Percentiles rank a stretch among this genome's conserved stretches.
Conservation (phyloP, 2,797 vertebrate species). For the Tragopan temminckii region DNA sequence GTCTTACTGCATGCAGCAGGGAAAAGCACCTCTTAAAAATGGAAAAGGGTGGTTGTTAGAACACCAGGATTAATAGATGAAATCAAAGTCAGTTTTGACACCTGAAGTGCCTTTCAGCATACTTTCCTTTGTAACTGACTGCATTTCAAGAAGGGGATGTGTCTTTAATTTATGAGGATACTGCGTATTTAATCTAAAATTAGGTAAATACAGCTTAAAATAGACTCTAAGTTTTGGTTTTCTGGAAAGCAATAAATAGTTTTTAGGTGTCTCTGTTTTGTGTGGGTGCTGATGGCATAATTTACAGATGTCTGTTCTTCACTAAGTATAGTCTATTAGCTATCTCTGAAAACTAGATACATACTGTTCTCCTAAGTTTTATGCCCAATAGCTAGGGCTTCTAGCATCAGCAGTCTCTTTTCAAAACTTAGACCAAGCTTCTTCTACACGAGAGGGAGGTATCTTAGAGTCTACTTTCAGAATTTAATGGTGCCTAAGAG, state of each 20-base stretch:
- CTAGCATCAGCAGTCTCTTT: background rate
- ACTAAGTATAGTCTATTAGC: background rate
- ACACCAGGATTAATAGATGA: constrained; percentile 12
- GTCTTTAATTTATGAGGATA: constrained; percentile 51
- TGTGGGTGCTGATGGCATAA: background rate
- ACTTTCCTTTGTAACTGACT: constrained; percentile 36
- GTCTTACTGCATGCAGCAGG: background rate
- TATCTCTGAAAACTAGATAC: background rate
- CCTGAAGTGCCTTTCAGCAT: background rate
- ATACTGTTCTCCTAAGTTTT: background rate
- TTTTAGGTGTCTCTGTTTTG: background rate
- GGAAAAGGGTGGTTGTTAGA: background rate
- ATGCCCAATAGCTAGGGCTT: background rate
- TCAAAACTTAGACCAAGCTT: background rate
- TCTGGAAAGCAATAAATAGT: background rate
- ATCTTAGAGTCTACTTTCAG: background rate
- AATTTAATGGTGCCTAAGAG: background rate
- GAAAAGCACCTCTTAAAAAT: background rate
- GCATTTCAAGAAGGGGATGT: background rate
- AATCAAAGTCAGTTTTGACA: constrained; percentile 42
- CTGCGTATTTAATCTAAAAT: background rate
- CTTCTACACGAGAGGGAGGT: background rate
- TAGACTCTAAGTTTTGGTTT: background rate
- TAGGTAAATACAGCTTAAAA: background rate
- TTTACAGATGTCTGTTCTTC: constrained; percentile 13